Conservation (phyloP, 2,888 invertebrate species). For the Chorisops tibialis region DNA sequence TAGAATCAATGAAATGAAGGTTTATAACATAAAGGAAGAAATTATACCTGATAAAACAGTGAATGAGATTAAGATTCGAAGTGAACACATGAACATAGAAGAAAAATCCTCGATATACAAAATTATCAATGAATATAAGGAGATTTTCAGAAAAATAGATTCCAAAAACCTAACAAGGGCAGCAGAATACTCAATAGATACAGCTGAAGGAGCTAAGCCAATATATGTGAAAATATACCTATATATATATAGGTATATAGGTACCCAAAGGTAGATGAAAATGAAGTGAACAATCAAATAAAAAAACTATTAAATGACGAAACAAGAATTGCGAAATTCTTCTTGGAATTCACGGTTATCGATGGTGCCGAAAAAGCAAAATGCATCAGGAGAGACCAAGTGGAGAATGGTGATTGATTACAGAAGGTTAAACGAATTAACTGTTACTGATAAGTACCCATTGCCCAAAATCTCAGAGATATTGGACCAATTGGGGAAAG, state of each 20-base stretch:
- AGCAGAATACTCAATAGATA: background rate
- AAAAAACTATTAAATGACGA: conserved; percentile 38
- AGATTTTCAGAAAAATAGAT: background rate
- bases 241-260: conserved; percentile 22
- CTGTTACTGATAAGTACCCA: conserved; percentile 42
- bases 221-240: conserved; percentile 24
- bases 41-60: too few relatives aligned
- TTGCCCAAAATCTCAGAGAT: conserved; percentile 44
- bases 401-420: conserved; percentile 43
- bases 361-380: conserved; percentile 42
- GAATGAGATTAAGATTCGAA: too few relatives aligned
- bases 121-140: background rate
- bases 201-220: background rate
- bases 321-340: conserved; percentile 37
- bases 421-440: conserved; percentile 44
- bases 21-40: too few relatives aligned
- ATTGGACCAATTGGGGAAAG: conserved; percentile 42
- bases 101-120: background rate
- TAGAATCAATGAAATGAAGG: too few relatives aligned
- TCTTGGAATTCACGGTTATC: conserved; percentile 37
- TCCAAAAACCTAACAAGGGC: background rate
- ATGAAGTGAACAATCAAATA: conserved; percentile 35
- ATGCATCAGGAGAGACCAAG: conserved; percentile 38
- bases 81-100: background rate
- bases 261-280: conserved; percentile 23